Evolutionary conservation across 2,888 invertebrate species (phyloP).

Genomic region (Ochropacha duplaris): DNA sequence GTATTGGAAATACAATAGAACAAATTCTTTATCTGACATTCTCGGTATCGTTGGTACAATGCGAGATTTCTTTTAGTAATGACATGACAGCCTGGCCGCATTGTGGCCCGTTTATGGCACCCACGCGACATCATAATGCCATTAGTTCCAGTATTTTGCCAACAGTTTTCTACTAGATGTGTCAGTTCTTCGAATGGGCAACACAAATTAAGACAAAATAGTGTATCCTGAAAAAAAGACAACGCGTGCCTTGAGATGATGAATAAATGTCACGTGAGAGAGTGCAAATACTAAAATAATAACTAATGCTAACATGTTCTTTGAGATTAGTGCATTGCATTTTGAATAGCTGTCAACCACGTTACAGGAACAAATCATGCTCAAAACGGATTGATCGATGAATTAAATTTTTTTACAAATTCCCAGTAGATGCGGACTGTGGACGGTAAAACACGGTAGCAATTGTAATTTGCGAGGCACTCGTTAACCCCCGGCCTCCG

Average conservation of each 20-base stretch:
- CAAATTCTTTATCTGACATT: constrained; percentile 55
- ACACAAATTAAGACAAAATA: constrained; percentile 59
- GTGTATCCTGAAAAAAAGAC: constrained; percentile 57
- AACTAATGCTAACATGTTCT: too few relatives aligned
- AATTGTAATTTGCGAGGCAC: constrained; percentile 66
- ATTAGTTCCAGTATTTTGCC: constrained; percentile 81
- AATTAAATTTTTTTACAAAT: constrained; percentile 1
- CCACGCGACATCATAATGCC: constrained; percentile 80
- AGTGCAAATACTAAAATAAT: too few relatives aligned
- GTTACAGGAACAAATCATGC: background rate
- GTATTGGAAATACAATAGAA: constrained; percentile 45
- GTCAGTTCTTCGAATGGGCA: constrained; percentile 63
- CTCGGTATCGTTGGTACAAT: constrained; percentile 60
- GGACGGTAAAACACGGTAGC: constrained; percentile 53
- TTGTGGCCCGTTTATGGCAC: constrained; percentile 77
- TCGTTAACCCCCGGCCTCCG: constrained; percentile 62
- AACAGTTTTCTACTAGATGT: constrained; percentile 55
- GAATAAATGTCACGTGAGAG: background rate
- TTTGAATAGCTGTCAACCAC: background rate
- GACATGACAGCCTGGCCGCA: constrained; percentile 66
- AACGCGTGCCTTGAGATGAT: constrained; percentile 63
- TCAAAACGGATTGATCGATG: constrained; percentile 2
- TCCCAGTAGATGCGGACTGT: constrained; percentile 9
- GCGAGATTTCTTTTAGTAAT: constrained; percentile 65
- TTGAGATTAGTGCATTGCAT: background rate